Evolutionary conservation across 2,113 vertebrate species (phyloP), one percentile per base, ranked within the genome.

Genomic region (Dasyornis broadbenti): DNA sequence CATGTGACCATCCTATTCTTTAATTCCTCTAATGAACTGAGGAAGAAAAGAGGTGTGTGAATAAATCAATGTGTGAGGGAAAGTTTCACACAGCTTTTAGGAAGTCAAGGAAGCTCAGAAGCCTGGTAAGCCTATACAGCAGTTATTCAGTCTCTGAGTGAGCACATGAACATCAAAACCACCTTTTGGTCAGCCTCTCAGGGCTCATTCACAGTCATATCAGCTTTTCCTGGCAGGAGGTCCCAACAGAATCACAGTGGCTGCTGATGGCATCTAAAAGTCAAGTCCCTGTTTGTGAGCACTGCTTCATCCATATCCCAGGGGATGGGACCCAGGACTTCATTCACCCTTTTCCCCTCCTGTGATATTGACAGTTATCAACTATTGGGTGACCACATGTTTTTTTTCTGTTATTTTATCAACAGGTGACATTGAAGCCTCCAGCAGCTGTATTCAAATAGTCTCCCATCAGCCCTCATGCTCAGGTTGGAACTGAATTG

Each of bases 1-100:
- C 31, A 17, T 50, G 44, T 33, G 40, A 35, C 39, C 3, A 0
- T 44, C 56, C 42, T 63, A 78, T 22, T 57, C 24, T 88, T 86
- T 89, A 84, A 95, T 93, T 90, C 33, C 53, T 73, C 65, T 86
- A 76, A 94, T 31, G 26, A 87, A 79, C 33, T 37, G 47, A 86
- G 57, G 69, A 90, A 85, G n/a, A 72, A 39, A 59, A 84, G 78
- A 91, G 10, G 13, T 16, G 10, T n/a, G 53, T 71, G 75, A 61
- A 79, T 59, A 56, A 64, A 81, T 56, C 81, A 66, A 54, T 2
- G 6, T 40, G 12, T 0, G 2, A 91, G 64, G 23, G 17, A 35
- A 66, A 49, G 39, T 59, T 89, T 70, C 60, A 53, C 24, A 11
- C 8, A 30, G 9, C 17, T 33, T 56, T 87, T 19, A 49, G 42